Evolutionary conservation across 2,797 vertebrate species (phyloP).

Genomic region (Clarias pachynema): DNA sequence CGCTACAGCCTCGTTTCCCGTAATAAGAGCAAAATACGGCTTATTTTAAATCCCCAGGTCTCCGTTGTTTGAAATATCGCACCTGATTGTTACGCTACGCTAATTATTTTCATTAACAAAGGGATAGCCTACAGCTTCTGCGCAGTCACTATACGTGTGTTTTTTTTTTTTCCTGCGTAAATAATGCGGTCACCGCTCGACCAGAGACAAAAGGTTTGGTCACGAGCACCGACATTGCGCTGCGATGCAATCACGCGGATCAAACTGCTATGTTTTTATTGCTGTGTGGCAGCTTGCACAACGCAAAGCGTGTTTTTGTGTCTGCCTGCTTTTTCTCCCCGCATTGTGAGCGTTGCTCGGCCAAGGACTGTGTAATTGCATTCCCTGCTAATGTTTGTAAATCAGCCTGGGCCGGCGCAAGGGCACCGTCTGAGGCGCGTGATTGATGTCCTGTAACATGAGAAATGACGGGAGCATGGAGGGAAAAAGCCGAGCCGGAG

Average conservation of each 20-base stretch:
- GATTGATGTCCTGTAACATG: conserved; percentile 89
- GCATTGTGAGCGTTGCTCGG: conserved; percentile 73
- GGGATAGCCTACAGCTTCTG: not conserved
- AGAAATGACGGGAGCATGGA: conserved; percentile 84
- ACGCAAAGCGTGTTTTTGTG: conserved; percentile 25
- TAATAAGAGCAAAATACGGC: not conserved
- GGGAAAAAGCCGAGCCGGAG: conserved; percentile 67
- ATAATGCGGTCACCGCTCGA: conserved; percentile 28
- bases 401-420: conserved; percentile 83
- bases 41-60: not conserved
- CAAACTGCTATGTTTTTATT: conserved; percentile 15
- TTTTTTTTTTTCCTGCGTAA: conserved; percentile 10
- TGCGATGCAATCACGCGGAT: not conserved
- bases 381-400: conserved; percentile 92
- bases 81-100: not conserved
- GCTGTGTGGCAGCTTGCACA: conserved; percentile 44
- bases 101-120: not conserved
- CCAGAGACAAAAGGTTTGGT: conserved; percentile 39
- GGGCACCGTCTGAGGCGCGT: conserved; percentile 81
- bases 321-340: conserved; percentile 55
- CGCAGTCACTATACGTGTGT: not conserved
- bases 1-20: not conserved
- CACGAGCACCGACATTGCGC: conserved; percentile 4
- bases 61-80: not conserved
- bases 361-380: conserved; percentile 82